A percentile compares a stretch with the other conserved stretches of the same genome.
phyloP scores from a whole-genome alignment of 2,888 invertebrate species.

The Pseudococcus jackbeardsleyi region DNA sequence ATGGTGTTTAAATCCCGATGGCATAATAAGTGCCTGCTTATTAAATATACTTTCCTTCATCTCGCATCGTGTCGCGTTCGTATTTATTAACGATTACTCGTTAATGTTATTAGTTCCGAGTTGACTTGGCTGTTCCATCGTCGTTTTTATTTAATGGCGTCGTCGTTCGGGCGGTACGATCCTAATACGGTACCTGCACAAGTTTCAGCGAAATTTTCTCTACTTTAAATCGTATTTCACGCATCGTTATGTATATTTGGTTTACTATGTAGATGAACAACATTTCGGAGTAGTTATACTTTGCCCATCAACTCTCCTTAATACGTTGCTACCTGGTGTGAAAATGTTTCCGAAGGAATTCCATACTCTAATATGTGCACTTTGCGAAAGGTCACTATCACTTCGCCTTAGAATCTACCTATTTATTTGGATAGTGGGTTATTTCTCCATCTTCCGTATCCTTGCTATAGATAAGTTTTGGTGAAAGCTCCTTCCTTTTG shows the following conservation, averaged over 20 bases:
- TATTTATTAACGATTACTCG: constrained; percentile 37
- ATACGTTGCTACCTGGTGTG: background rate
- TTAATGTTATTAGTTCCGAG: constrained; percentile 9
- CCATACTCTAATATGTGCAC: background rate
- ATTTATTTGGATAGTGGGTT: background rate
- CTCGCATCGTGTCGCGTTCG: background rate
- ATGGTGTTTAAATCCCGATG: background rate
- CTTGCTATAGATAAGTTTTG: constrained; percentile 5
- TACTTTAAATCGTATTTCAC: constrained; percentile 38
- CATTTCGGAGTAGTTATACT: background rate
- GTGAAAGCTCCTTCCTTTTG: background rate
- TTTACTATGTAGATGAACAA: background rate
- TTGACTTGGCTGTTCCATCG: background rate
- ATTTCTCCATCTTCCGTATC: background rate
- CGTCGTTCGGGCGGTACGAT: background rate
- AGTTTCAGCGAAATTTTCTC: constrained; percentile 19
- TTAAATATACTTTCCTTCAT: constrained; percentile 30
- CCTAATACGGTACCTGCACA: background rate
- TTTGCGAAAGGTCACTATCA: background rate
- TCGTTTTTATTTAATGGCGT: constrained; percentile 14
- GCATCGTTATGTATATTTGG: constrained; percentile 15
- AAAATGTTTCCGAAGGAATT: constrained; percentile 11
- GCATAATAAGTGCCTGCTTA: constrained; percentile 39
- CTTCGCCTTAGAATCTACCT: background rate
- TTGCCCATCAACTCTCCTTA: background rate